Evolutionary conservation across 2,888 invertebrate genomes (phyloP), one percentile per base, ranked within the genome.

Genomic region (Acanthosepion lycidas): DNA sequence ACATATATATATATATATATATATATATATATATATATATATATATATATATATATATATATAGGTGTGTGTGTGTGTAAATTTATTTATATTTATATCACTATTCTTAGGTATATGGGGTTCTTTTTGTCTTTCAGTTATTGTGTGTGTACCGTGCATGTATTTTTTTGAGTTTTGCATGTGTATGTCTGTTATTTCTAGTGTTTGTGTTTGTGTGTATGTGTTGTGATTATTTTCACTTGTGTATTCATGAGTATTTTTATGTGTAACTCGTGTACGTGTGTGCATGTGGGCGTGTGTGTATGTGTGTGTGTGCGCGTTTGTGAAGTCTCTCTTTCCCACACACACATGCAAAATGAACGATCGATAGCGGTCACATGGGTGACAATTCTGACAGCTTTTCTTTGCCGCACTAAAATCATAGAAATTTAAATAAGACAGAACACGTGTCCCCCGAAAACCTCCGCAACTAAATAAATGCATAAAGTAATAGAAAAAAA

Each of bases 371-470:
- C 9, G n/a, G n/a, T 6, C n/a, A n/a, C 28, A 3, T n/a, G 12
- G n/a, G 28, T 78, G 78, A n/a, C 78, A 78, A 28, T 28, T 78
- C n/a, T 78, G 78, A 78, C 78, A 78, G 78, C n/a, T 78, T 78
- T 78, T 78, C 78, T 78, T n/a, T n/a, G 28, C 78, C 78, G 78
- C 8, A 78, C 78, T 12, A 78, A 28, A 78, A 78, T 78, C n/a
- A n/a, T 78, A n/a, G 78, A 78, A 78, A 78, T 78, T 78, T 78
- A 78, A 78, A n/a, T 78, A 78, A 78, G n/a, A n/a, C 78, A 78
- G 15, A n/a, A 78, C 78, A 78, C 78, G 78, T 78, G 78, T 78
- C n/a, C 23, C 23, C 48, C 42, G 15, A 92, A 92, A 92, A 28
- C 28, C 23, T 20, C 26, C 23, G 42, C 48, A 49, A 92, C 28